phyloP scores from a whole-genome alignment of 2,113 vertebrate species.

The Heloderma charlesbogerti region DNA sequence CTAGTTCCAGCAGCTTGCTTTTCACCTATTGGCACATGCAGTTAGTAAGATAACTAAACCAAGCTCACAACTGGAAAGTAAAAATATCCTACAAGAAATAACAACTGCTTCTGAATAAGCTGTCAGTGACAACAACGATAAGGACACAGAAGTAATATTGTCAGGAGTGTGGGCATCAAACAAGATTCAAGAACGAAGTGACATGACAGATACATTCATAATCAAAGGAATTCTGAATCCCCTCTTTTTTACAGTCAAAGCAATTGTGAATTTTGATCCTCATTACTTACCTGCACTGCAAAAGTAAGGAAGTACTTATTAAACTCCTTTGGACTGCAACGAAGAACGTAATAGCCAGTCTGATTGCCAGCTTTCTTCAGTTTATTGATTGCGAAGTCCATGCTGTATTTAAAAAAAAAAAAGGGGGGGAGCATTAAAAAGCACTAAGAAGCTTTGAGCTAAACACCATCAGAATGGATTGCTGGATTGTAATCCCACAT shows the following conservation, averaged over 20 bases:
- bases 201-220: neutral
- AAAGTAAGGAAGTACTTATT: constrained; percentile 97
- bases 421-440: constrained; percentile 24
- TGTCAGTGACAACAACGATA: neutral
- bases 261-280: neutral
- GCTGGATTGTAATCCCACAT: neutral
- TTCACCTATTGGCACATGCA: neutral
- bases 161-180: neutral
- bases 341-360: constrained; percentile 91
- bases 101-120: neutral
- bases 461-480: neutral
- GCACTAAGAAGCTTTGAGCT: neutral
- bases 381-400: constrained; percentile 92
- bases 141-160: neutral
- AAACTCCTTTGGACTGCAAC: constrained; percentile 94
- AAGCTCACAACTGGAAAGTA: neutral
- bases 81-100: neutral
- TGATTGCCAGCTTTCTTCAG: constrained; percentile 91
- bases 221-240: neutral
- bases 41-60: neutral
- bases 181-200: neutral
- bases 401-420: constrained; percentile 75
- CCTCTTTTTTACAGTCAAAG: neutral
- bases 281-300: constrained; percentile 89
- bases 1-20: neutral